Evolutionary conservation across 2,888 invertebrate species (phyloP), one percentile per base, ranked within the genome.

Genomic region (Dermolepida albohirtum): DNA sequence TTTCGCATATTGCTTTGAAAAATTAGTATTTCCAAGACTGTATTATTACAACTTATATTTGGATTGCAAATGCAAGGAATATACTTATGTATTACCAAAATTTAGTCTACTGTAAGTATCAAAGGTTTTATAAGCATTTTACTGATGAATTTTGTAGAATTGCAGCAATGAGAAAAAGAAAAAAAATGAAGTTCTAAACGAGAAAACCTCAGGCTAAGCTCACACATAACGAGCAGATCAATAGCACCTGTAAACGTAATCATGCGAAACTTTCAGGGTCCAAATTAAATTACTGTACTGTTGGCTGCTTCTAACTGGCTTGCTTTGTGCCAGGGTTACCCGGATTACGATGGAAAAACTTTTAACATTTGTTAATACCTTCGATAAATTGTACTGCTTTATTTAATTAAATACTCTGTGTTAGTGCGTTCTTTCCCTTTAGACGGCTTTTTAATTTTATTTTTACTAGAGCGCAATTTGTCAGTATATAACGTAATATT

Each of bases 191-290:
- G 34, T 50, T 43, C 64, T 29, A 52, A 64, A 64, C 64, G 64
- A 47, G 66, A 41, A 44, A 66, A 66, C 66, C 66, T 66, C 66
- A 57, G 59, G 66, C 50, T 52, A 74, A 75, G 74, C 75, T 75
- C 75, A 74, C 77, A 78, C 77, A 76, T 78, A 78, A 78, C 78
- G 76, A 77, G 74, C 76, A 75, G 80, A 79, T 80, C 79, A 79
- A 79, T 79, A 79, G 78, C 79, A 79, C 79, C 80, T 80, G 80
- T 79, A 79, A 79, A 78, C 76, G 78, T 78, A 78, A 79, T 79
- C 79, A 79, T 77, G 78, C 77, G 77, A 79, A 79, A 78, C 76
- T 78, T 78, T 75, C 73, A 68, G 72, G 68, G 70, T 63, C 71
- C 70, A 72, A 73, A 73, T 73, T 62, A 67, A 67, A 67, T 67